Percentiles rank a stretch among this genome's conserved stretches.
These are phyloP conservation scores for Saimiri boliviensis DNA, from an alignment of 2,113 vertebrate genomes.

Conservation along the genomic window DNA sequence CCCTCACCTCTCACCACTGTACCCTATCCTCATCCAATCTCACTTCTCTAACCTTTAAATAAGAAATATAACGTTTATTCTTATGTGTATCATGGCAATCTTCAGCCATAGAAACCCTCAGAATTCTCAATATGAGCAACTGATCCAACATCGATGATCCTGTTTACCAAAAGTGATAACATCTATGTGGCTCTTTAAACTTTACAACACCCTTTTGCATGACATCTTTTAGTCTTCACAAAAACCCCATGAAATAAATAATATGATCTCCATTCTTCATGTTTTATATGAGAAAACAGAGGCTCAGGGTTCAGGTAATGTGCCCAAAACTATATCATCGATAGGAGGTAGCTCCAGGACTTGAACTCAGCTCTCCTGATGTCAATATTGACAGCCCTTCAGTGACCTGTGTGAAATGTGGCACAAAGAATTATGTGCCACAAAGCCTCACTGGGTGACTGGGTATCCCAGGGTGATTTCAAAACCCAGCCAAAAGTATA, in stretches of 20 bases:
- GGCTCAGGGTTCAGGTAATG: neutral
- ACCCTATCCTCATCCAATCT: neutral
- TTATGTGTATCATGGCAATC: neutral
- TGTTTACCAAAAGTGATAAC: neutral
- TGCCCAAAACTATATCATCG: neutral
- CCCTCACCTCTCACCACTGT: neutral
- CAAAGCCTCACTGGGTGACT: neutral
- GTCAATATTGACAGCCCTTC: neutral
- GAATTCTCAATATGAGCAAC: neutral
- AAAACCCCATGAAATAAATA: neutral
- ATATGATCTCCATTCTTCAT: neutral
- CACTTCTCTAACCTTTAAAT: neutral
- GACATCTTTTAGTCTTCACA: neutral
- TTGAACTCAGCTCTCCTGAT: neutral
- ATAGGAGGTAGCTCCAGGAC: neutral
- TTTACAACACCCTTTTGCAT: neutral
- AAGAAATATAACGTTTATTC: neutral
- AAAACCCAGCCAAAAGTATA: neutral
- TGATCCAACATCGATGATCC: neutral
- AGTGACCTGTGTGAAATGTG: neutral
- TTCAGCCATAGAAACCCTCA: neutral
- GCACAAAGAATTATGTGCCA: neutral
- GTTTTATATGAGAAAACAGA: neutral
- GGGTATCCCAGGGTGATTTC: neutral
- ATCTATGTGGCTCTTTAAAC: neutral